Evolutionary conservation across 1,140 invertebrate species (phyloP), one percentile per base, ranked within the genome.

Genomic region (Drosophila lacteicornis): DNA sequence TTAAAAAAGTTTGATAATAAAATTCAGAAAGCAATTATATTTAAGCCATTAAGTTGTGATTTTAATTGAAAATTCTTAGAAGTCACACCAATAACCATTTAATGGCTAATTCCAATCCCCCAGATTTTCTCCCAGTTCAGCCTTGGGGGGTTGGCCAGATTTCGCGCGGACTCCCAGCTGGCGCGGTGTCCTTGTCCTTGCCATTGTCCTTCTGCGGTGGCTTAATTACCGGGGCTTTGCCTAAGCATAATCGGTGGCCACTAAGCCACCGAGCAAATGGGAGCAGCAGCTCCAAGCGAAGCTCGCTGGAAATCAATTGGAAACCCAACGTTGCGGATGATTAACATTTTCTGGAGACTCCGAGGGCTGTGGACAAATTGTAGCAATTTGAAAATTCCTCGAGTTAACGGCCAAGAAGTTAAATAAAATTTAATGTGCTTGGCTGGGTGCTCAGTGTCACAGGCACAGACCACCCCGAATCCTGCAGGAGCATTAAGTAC

Each of bases 351-450:
- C 30, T 22, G n/a, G 43, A 22, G 61, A 53, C 12, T 33, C 55
- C 47, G 25, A 19, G 19, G 47, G 66, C 40, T 45, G 40, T 42
- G 42, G 55, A 87, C 83, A 90, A 85, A 90, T 85, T 90, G 85
- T 85, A 82, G 75, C 85, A 79, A 85, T 85, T 84, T 90, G 33
- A 53, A 85, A 90, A 90, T 90, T 90, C 85, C 85, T 66, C 79
- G 83, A 90, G 81, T 90, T 90, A 74, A 75, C 45, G 53, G 68
- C 40, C 81, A 70, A 80, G 57, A 82, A 85, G 85, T 82, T 90
- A 79, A 85, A 90, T 85, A 76, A 85, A 85, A 90, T 85, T 90
- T 80, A 90, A 90, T 90, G 85, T 90, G 79, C 66, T 51, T 45
- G 43, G 27, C 57, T 56, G 57, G 36, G 58, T 67, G 77, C 84